Evolutionary conservation across 2,113 vertebrate genomes (phyloP), one percentile per base, ranked within the genome.

Genomic region (Pseudorasbora parva): DNA sequence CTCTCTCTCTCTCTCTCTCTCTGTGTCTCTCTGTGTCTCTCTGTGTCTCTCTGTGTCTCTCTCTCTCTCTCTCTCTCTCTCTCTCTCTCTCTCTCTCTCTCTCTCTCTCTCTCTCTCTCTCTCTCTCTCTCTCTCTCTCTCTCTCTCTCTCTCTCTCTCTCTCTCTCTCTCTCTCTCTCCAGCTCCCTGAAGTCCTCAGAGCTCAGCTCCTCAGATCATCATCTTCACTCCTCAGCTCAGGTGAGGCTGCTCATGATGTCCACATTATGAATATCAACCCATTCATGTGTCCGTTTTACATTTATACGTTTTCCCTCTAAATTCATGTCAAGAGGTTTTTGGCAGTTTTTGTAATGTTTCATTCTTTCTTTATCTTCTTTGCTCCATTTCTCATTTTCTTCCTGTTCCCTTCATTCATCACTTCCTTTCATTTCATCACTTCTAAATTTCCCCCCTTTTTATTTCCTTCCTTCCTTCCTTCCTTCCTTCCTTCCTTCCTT

Each of bases 151-250:
- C n/a, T n/a, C n/a, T n/a, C n/a, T n/a, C n/a, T n/a, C n/a, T n/a
- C n/a, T n/a, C n/a, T n/a, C n/a, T n/a, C n/a, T n/a, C n/a, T n/a
- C n/a, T n/a, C n/a, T 90, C 90, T 94, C 90, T 51, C 51, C 93
- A 97, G 96, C 85, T 93, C 95, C 85, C 90, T 96, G 88, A 97
- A 96, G 88, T 96, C 96, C 89, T 94, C 95, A 94, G 96, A 96
- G 92, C 95, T 95, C 86, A 88, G 93, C 21, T 91, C 94, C 0
- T 92, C 96, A 8, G 95, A 96, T 84, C 72, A 74, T 74, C 93
- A 96, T 84, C 72, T 51, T 74, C 93, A 92, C 91, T 93, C 95
- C 87, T 92, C 94, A 88, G 92, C 92, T 0, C 95, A 96, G 96
- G 96, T 97, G 94, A 60, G 54, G 1, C 37, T 6, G 5, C 30